Conservation (phyloP, 2,113 vertebrate species). For the Cheirogaleus medius region DNA sequence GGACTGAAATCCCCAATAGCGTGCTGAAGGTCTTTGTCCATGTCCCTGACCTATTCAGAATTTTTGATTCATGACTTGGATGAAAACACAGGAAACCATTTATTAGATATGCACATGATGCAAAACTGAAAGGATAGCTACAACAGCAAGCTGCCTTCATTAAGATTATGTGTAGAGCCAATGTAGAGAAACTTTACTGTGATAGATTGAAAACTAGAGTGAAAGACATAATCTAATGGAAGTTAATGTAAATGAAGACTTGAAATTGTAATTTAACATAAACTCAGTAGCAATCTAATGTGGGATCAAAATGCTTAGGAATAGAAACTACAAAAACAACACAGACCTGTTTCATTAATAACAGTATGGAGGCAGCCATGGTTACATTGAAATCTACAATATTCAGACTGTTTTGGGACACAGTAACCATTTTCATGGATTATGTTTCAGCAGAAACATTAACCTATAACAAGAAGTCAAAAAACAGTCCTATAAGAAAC, state of each 20-base stretch:
- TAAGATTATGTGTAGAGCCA: not conserved
- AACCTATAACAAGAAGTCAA: not conserved
- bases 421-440: not conserved
- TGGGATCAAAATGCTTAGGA: not conserved
- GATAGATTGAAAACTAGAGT: not conserved
- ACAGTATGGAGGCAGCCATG: too few relatives aligned
- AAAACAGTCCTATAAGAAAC: not conserved
- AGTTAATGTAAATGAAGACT: not conserved
- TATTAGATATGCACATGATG: slow-evolving; percentile 13
- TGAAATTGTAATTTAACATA: not conserved
- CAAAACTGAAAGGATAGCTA: not conserved
- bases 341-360: not conserved
- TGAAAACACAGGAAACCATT: slow-evolving; percentile 20
- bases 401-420: not conserved
- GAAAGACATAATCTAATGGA: not conserved
- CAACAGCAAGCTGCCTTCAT: not conserved
- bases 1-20: not conserved
- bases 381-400: not conserved
- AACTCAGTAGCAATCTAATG: not conserved
- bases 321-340: not conserved
- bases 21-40: not conserved
- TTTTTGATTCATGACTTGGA: slow-evolving; percentile 49
- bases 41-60: slow-evolving; percentile 50
- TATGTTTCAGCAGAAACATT: not conserved
- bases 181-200: not conserved